A percentile compares a stretch with the other conserved stretches of the same genome.
Evolutionary conservation across 2,113 vertebrate genomes (phyloP).

Genomic region (Odontesthes bonariensis): DNA sequence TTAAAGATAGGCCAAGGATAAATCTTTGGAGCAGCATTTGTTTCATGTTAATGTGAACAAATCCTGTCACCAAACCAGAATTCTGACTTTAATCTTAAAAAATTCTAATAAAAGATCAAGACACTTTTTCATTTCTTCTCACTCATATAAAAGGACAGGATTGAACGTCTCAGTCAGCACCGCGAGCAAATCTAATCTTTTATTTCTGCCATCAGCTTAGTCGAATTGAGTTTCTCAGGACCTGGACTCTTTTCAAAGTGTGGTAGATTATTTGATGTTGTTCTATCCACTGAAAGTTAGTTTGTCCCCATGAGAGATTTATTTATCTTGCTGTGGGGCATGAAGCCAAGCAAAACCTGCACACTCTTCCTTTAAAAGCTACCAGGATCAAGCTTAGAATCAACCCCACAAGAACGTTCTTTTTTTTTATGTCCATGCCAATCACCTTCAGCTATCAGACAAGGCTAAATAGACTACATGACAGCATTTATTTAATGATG

Average conservation of each 20-base stretch:
- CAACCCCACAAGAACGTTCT: not conserved
- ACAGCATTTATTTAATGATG: no score
- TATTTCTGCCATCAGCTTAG: constrained; percentile 32
- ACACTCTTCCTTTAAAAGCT: constrained; percentile 37
- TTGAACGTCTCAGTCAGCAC: constrained; percentile 2
- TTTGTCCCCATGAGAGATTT: constrained; percentile 68
- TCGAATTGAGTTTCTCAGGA: constrained; percentile 23
- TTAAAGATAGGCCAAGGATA: no score
- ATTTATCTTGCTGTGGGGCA: constrained; percentile 61
- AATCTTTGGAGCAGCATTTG: not conserved
- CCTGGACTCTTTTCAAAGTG: no score
- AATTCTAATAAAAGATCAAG: no score
- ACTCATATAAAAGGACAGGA: no score
- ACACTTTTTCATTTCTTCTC: no score
- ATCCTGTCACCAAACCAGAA: no score
- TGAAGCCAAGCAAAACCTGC: constrained; percentile 32
- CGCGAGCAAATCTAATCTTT: constrained; percentile 14
- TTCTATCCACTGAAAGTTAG: constrained; percentile 51
- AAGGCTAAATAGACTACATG: no score
- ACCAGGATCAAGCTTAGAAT: constrained; percentile 19
- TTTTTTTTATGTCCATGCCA: not conserved
- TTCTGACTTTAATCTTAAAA: no score
- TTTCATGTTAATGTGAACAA: not conserved
- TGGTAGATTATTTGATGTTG: no score
- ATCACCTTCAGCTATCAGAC: not conserved